Conservation (phyloP, 2,113 vertebrate genomes). For the Xenopus laevis region DNA sequence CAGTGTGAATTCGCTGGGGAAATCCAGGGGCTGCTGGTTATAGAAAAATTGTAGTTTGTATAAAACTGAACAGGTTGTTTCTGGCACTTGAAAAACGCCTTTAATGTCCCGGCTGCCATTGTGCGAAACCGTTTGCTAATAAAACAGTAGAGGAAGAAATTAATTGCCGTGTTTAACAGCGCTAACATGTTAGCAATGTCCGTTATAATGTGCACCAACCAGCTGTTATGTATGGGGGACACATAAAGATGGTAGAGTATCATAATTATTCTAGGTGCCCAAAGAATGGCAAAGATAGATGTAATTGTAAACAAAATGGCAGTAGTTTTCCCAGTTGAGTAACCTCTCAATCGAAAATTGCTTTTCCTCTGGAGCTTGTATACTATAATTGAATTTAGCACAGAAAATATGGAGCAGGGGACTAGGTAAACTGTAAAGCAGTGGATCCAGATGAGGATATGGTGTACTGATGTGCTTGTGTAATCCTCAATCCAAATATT, state of each 20-base stretch:
- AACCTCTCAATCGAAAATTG: slow-evolving; percentile 85
- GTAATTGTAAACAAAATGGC: slow-evolving; percentile 93
- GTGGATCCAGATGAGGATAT: slow-evolving; percentile 90
- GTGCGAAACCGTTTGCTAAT: slow-evolving; percentile 93
- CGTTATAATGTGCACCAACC: slow-evolving; percentile 77
- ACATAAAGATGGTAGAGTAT: slow-evolving; percentile 93
- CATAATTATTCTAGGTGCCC: slow-evolving; percentile 88
- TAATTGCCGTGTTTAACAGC: slow-evolving; percentile 91
- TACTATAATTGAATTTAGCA: slow-evolving; percentile 87
- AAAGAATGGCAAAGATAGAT: slow-evolving; percentile 88
- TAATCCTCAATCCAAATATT: slow-evolving; percentile 86
- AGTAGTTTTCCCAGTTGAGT: slow-evolving; percentile 91
- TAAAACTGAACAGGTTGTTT: slow-evolving; percentile 88
- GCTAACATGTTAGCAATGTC: slow-evolving; percentile 95
- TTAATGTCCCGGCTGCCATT: slow-evolving; percentile 85
- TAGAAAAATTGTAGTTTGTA: slow-evolving; percentile 92
- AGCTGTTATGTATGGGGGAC: slow-evolving; percentile 71
- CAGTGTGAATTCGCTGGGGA: slow-evolving; percentile 95
- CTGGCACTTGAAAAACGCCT: slow-evolving; percentile 85
- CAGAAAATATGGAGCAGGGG: slow-evolving; percentile 91
- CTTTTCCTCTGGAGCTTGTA: slow-evolving; percentile 83
- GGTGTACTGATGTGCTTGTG: slow-evolving; percentile 76
- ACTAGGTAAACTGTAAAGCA: slow-evolving; percentile 89
- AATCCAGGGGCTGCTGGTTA: slow-evolving; percentile 97
- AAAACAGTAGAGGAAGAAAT: slow-evolving; percentile 98